Conservation (phyloP, 2,113 vertebrate species). For the Channa maculata region DNA sequence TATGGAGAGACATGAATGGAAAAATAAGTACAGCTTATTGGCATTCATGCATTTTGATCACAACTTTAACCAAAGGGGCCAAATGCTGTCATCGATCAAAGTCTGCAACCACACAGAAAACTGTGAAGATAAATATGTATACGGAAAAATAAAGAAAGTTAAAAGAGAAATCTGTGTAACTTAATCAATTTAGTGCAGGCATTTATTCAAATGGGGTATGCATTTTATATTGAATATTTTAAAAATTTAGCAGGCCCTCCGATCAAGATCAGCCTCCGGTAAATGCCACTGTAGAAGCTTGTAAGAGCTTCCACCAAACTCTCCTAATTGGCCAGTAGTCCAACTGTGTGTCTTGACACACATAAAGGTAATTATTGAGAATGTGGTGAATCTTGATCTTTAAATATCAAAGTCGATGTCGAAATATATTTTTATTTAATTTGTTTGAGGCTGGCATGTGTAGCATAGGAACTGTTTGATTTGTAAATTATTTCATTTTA, state of each 20-base stretch:
- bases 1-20: constrained; percentile 13
- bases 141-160: background rate
- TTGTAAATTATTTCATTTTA: no score
- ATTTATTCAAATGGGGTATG: background rate
- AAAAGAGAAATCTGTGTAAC: constrained; percentile 4
- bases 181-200: constrained; percentile 1
- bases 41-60: constrained; percentile 38
- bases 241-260: constrained; percentile 30
- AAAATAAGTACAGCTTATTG: background rate
- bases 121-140: background rate
- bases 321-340: no score
- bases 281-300: constrained; percentile 13
- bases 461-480: no score
- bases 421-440: background rate
- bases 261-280: background rate
- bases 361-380: background rate
- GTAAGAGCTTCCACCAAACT: background rate
- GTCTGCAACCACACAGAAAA: background rate
- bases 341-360: background rate
- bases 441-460: background rate
- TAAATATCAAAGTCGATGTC: background rate
- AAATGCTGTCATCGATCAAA: constrained; percentile 12
- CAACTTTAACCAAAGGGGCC: background rate
- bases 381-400: background rate
- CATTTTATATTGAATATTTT: constrained; percentile 32